phyloP scores from a whole-genome alignment of 2,113 vertebrate species.

The Prietella phreatophila region DNA sequence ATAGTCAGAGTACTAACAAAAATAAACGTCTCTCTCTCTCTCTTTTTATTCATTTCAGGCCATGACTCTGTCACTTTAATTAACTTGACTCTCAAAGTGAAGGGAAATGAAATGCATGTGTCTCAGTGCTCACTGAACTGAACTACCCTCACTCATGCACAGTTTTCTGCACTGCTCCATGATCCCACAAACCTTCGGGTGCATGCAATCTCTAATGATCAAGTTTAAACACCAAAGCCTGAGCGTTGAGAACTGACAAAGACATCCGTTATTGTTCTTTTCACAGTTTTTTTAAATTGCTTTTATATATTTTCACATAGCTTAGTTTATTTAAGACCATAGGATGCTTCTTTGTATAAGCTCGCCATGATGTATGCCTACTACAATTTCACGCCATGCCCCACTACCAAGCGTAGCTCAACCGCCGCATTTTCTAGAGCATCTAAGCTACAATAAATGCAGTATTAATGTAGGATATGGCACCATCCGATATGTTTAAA shows the following conservation, averaged over 20 bases:
- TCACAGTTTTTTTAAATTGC: background rate
- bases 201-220: background rate
- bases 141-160: background rate
- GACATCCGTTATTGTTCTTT: background rate
- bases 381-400: background rate
- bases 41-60: background rate
- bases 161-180: background rate
- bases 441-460: background rate
- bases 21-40: background rate
- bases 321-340: background rate
- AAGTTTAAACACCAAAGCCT: background rate
- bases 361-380: background rate
- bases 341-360: background rate
- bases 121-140: background rate
- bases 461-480: background rate
- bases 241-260: background rate
- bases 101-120: background rate
- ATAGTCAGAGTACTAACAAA: background rate
- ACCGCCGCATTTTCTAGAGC: background rate
- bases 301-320: background rate
- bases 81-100: background rate
- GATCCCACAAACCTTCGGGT: background rate
- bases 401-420: background rate
- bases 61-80: background rate
- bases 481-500: background rate